A percentile compares a stretch with the other conserved stretches of the same genome.
These are phyloP conservation scores for Aleiodes alternator DNA, from an alignment of 2,888 invertebrate genomes.

Conservation along the genomic window DNA sequence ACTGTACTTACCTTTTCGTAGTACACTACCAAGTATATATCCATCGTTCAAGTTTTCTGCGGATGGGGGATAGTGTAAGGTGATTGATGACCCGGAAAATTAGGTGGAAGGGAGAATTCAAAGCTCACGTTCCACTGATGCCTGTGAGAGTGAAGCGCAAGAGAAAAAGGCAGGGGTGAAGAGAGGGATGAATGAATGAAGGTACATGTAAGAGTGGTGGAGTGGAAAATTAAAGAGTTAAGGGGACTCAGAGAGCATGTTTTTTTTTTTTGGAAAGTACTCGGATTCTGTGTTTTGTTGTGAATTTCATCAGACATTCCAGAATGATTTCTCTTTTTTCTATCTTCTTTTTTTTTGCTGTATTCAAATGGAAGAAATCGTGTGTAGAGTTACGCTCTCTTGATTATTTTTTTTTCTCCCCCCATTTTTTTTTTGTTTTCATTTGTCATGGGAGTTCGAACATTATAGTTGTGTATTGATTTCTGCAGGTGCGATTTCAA, in stretches of 20 bases:
- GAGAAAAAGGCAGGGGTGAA: background rate
- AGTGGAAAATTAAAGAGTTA: constrained; percentile 53
- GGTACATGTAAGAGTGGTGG: constrained; percentile 43
- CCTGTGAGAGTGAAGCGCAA: constrained; percentile 17
- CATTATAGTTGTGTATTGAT: no score
- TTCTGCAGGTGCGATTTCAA: no score
- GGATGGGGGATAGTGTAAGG: constrained; percentile 42
- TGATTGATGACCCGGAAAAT: constrained; percentile 62
- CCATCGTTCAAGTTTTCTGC: constrained; percentile 46
- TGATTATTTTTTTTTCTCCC: no score
- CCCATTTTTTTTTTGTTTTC: no score
- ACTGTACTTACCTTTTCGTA: constrained; percentile 24
- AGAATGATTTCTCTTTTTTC: background rate
- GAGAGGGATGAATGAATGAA: constrained; percentile 1
- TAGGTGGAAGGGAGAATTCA: constrained; percentile 56
- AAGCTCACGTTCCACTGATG: constrained; percentile 43
- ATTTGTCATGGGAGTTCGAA: no score
- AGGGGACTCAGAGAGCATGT: background rate
- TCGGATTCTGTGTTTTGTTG: background rate
- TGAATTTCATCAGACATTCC: background rate
- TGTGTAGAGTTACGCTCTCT: no score
- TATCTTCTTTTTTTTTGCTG: no score
- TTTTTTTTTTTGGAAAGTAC: background rate
- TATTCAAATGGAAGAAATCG: no score
- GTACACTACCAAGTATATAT: background rate